These are phyloP conservation scores for Cyanistes caeruleus DNA, from an alignment of 2,113 vertebrate species.

Conservation along the genomic window DNA sequence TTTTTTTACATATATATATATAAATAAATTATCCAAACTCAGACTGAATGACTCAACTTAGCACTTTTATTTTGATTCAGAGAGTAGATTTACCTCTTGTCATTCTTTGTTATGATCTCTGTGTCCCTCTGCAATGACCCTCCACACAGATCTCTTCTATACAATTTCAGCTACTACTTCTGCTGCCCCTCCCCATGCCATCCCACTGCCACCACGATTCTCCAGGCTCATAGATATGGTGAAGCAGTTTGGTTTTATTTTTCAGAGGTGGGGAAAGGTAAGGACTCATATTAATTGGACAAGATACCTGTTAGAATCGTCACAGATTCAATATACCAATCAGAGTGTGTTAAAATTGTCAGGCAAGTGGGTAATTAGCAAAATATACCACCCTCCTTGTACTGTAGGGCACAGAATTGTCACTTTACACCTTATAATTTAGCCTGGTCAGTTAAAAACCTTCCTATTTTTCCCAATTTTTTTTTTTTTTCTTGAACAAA, in stretches of 20 bases:
- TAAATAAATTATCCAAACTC: neutral
- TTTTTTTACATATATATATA: too few relatives aligned
- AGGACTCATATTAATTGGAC: neutral
- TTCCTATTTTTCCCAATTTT: neutral
- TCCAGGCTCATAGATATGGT: neutral
- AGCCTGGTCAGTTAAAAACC: neutral
- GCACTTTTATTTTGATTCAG: neutral
- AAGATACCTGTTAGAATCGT: neutral
- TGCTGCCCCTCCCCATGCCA: neutral
- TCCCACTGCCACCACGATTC: rapidly evolving
- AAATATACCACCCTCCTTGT: too few relatives aligned
- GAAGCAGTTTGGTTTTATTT: neutral
- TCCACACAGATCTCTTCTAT: neutral
- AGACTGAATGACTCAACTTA: neutral
- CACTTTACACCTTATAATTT: neutral
- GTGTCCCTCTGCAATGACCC: too few relatives aligned
- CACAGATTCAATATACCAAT: neutral
- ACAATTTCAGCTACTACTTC: neutral
- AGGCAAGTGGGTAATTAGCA: rapidly evolving
- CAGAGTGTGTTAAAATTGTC: neutral
- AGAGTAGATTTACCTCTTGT: neutral
- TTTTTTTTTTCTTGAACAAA: neutral
- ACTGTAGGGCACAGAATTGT: neutral
- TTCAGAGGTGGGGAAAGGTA: neutral
- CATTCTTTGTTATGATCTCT: neutral